Percentiles rank a stretch among this genome's conserved stretches.
Conservation (phyloP, 1,140 invertebrate genomes). For the Aleiodes sp. region DNA sequence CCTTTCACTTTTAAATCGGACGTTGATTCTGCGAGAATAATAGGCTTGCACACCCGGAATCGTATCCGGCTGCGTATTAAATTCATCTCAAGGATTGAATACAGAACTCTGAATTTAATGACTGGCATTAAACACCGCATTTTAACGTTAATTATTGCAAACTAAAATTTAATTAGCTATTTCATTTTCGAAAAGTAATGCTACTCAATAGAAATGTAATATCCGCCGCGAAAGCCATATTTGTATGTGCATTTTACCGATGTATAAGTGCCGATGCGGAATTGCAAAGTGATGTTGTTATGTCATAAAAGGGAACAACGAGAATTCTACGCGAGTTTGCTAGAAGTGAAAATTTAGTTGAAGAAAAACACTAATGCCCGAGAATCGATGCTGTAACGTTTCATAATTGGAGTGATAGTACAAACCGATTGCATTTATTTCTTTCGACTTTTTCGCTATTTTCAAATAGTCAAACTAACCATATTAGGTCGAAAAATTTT, state of each 20-base stretch:
- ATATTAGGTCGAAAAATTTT: constrained; percentile 58
- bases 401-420: constrained; percentile 59
- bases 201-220: not conserved
- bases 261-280: constrained; percentile 5
- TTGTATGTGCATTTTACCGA: not conserved
- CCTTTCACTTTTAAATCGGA: not conserved
- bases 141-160: not conserved
- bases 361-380: constrained; percentile 30
- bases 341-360: constrained; percentile 46
- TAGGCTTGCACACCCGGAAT: not conserved
- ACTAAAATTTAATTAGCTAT: constrained; percentile 5
- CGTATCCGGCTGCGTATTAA: not conserved
- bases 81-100: not conserved
- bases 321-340: constrained; percentile 31
- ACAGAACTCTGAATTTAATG: not conserved
- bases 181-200: not conserved
- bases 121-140: not conserved
- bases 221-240: not conserved
- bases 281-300: constrained; percentile 42
- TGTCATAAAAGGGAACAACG: constrained; percentile 53
- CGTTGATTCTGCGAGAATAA: not conserved
- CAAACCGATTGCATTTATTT: constrained; percentile 48
- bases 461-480: constrained; percentile 48
- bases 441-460: not conserved
- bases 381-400: constrained; percentile 51